phyloP scores from a whole-genome alignment of 2,113 vertebrate genomes.

The Cavia aperea region DNA sequence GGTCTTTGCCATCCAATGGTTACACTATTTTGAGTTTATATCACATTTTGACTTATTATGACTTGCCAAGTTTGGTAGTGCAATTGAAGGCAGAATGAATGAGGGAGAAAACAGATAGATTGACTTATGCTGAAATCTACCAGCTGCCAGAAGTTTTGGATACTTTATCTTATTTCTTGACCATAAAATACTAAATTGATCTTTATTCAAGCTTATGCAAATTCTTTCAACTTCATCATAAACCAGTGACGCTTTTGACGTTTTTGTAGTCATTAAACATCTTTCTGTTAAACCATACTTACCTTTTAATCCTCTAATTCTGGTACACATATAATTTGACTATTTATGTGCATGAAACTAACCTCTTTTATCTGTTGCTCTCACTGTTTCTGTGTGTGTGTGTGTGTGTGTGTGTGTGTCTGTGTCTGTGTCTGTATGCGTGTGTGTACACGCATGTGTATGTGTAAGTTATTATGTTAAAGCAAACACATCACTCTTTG shows the following conservation, averaged over 20 bases:
- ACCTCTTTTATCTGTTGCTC: conserved; percentile 31
- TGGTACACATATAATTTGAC: conserved; percentile 66
- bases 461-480: conserved; percentile 62
- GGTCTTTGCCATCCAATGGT: not conserved
- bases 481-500: conserved; percentile 54
- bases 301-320: conserved; percentile 64
- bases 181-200: not conserved
- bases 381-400: conserved; percentile 1
- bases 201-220: conserved; percentile 32
- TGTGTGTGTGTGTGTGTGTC: not conserved
- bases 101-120: not conserved
- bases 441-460: not conserved
- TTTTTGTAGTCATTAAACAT: conserved; percentile 38
- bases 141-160: not conserved
- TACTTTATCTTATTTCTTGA: not conserved
- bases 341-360: conserved; percentile 43
- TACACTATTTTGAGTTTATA: conserved; percentile 1
- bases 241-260: conserved; percentile 47
- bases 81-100: not conserved
- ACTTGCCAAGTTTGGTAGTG: not conserved
- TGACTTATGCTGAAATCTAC: not conserved
- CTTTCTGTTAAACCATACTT: conserved; percentile 24
- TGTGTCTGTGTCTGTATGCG: too few species aligned
- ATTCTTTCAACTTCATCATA: conserved; percentile 57
- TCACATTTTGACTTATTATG: not conserved